Evolutionary conservation across 2,888 invertebrate genomes (phyloP).

Genomic region (Dicyrtomina minuta): DNA sequence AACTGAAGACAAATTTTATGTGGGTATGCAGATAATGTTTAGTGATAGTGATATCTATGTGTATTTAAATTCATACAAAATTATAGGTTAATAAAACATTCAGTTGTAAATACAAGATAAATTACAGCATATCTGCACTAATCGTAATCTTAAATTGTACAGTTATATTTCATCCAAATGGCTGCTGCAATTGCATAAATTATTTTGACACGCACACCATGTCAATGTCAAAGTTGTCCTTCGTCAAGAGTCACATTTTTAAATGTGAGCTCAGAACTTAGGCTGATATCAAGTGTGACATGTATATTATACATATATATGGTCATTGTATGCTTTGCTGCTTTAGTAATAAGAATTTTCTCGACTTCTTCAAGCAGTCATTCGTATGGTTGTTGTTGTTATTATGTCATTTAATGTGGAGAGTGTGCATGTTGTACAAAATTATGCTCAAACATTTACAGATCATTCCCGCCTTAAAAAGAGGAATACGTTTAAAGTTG

Average conservation of each 20-base stretch:
- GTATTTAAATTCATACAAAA: no score
- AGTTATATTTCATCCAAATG: neutral
- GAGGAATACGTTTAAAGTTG: constrained; percentile 41
- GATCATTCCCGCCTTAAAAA: constrained; percentile 10
- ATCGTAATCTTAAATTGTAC: neutral
- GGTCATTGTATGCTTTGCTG: no score
- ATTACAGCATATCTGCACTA: neutral
- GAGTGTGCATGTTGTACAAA: no score
- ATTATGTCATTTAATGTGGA: no score
- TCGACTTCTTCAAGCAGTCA: no score
- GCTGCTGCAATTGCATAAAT: no score
- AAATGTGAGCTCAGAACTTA: neutral
- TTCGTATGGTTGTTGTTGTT: no score
- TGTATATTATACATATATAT: constrained; percentile 1
- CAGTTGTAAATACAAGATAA: neutral
- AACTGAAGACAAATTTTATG: neutral
- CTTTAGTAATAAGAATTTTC: no score
- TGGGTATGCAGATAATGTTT: no score
- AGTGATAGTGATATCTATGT: no score
- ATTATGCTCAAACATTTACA: constrained; percentile 12
- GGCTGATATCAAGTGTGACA: no score
- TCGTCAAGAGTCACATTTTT: neutral
- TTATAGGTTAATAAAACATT: neutral
- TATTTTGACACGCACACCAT: neutral
- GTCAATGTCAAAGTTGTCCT: neutral